Base-by-base conservation (phyloP, 2,888 invertebrate species). In the Agriotes lineatus region DNA sequence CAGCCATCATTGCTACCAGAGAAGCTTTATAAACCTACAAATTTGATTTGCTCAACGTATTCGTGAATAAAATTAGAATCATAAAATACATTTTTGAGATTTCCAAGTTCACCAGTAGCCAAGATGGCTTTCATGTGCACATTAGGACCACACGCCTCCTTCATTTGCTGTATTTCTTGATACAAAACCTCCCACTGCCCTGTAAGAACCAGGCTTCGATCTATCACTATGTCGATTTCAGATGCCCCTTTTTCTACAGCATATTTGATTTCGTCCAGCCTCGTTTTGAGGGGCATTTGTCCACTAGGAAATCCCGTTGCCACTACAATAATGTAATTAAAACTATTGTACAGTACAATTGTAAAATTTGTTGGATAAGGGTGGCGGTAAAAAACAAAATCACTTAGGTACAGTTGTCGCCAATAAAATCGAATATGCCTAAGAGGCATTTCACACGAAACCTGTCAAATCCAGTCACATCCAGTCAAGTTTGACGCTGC, bases 281-380 rank as follows among this genome's bases (percentile, higher is more conserved):
- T 90, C 1, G 93, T 90, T 77, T 90, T 84, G 52, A 99, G 79
- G 0, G 93, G 91, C 79, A 93, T 96, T 79, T 96, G 93, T 0
- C 98, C 99, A 67, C 93, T 91, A 9, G 99, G 99, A 85, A 99
- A 99, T 7, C 97, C 99, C 25, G 96, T 96, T 12, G 98, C 98
- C 74, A 99, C 99, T 93, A 82, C 52, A 85, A 85, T 59, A 68
- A 65, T 50, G 60, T 45, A 19, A 19, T 19, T 19, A 45, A 20
- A 10, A 1, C 4, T 14, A 44, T 18, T 16, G n/a, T n/a, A n/a
- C n/a, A n/a, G n/a, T n/a, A n/a, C n/a, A n/a, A n/a, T n/a, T n/a
- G n/a, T n/a, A n/a, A n/a, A n/a, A n/a, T n/a, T n/a, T n/a, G n/a
- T n/a, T n/a, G n/a, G n/a, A n/a, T n/a, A n/a, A n/a, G n/a, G n/a